A percentile compares a stretch with the other conserved stretches of the same genome.
Conservation (phyloP, 2,888 invertebrate species). For the Hypolimnas misippus region DNA sequence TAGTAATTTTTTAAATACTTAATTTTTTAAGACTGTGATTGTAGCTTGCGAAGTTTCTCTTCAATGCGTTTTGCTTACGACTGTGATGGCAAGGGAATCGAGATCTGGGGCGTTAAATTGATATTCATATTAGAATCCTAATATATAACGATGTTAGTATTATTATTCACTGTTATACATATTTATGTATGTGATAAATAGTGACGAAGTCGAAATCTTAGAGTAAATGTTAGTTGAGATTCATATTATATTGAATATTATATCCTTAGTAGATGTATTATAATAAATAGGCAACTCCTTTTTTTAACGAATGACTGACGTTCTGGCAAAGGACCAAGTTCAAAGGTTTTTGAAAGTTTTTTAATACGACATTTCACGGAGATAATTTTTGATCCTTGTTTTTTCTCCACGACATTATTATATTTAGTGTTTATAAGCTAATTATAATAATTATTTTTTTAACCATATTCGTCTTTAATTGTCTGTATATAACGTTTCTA, state of each 20-base stretch:
- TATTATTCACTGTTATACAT: constrained; percentile 29
- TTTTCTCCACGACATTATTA: neutral
- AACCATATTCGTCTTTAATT: neutral
- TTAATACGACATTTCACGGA: neutral
- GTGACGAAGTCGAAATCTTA: constrained; percentile 24
- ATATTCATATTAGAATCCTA: constrained; percentile 6
- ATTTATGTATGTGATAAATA: constrained; percentile 29
- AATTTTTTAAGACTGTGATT: neutral
- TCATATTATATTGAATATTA: constrained; percentile 8
- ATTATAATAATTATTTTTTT: neutral
- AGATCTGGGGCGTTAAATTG: constrained; percentile 7
- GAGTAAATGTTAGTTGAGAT: constrained; percentile 1
- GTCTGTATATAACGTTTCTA: constrained; percentile 2
- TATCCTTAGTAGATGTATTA: constrained; percentile 5
- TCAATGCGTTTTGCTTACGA: neutral
- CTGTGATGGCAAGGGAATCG: neutral
- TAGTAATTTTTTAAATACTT: neutral
- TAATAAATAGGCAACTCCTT: neutral
- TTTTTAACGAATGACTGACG: constrained; percentile 21
- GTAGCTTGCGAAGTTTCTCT: neutral
- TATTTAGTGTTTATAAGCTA: constrained; percentile 10
- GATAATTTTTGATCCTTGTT: constrained; percentile 15
- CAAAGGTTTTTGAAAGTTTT: constrained; percentile 30
- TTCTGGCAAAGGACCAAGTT: constrained; percentile 32
- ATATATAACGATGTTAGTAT: constrained; percentile 20